Percentiles rank a stretch among this genome's conserved stretches.
phyloP scores from a whole-genome alignment of 2,113 vertebrate species.

The Muntiacus reevesi region DNA sequence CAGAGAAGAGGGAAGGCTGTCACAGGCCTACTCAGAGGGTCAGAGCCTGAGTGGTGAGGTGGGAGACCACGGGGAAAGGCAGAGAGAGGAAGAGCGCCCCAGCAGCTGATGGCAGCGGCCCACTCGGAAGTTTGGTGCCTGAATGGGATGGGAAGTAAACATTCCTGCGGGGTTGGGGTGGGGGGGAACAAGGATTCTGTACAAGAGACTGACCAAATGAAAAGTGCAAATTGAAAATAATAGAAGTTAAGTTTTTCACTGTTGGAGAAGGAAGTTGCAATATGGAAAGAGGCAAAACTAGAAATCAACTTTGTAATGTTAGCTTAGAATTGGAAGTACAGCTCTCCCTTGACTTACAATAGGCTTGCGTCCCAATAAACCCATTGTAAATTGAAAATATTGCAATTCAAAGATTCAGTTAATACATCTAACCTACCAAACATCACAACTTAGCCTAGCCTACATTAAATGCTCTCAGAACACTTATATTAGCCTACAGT shows the following conservation, averaged over 20 bases:
- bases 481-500: background rate
- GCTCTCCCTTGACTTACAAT: background rate
- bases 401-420: background rate
- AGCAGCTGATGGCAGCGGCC: background rate
- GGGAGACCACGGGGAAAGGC: accelerated
- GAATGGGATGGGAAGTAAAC: background rate
- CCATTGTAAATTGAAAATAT: background rate
- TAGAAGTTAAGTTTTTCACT: background rate
- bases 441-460: background rate
- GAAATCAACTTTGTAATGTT: background rate
- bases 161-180: background rate
- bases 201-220: background rate
- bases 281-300: background rate
- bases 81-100: accelerated
- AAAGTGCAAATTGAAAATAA: background rate
- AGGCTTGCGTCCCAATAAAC: background rate
- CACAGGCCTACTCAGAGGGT: background rate
- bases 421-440: background rate
- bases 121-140: background rate
- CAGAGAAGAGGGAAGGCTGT: too few species aligned
- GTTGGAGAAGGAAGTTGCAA: background rate
- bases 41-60: background rate
- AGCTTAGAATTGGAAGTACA: background rate
- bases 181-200: background rate
- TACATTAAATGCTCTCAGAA: background rate